A percentile compares a stretch with the other conserved stretches of the same genome.
Conservation (phyloP, 1,140 invertebrate genomes). For the Drosophila sucinea region DNA sequence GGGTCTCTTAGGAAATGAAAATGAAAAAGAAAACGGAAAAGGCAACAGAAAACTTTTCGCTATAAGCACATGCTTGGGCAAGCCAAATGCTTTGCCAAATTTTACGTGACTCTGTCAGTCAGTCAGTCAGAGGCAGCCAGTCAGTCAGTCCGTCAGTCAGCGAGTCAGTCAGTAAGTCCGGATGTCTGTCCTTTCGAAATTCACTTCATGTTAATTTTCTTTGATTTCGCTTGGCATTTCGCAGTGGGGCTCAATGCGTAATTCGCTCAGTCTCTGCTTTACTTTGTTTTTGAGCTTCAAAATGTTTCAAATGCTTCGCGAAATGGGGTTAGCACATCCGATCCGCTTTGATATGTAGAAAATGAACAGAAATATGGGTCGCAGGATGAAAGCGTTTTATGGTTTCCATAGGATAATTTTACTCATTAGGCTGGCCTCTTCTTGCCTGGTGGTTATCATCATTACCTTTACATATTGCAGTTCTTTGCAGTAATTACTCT, state of each 20-base stretch:
- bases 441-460: constrained; percentile 14
- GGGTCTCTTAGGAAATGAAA: constrained; percentile 67
- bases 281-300: constrained; percentile 16
- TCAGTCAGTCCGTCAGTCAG: background rate
- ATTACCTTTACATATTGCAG: constrained; percentile 16
- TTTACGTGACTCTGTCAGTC: constrained; percentile 50
- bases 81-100: constrained; percentile 68
- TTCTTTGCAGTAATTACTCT: constrained; percentile 2
- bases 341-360: background rate
- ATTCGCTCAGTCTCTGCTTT: constrained; percentile 35
- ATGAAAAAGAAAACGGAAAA: background rate
- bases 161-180: constrained; percentile 14
- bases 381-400: constrained; percentile 2
- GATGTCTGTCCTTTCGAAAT: constrained; percentile 52
- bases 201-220: constrained; percentile 79
- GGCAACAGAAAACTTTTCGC: constrained; percentile 64
- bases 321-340: constrained; percentile 56
- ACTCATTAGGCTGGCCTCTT: background rate
- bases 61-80: constrained; percentile 72
- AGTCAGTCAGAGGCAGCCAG: background rate
- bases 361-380: constrained; percentile 43
- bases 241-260: constrained; percentile 34
- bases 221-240: constrained; percentile 67
- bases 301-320: constrained; percentile 40
- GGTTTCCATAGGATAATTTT: too few species aligned